Evolutionary conservation across 2,888 invertebrate genomes (phyloP), one percentile per base, ranked within the genome.

Genomic region (Tachystola acroxantha): DNA sequence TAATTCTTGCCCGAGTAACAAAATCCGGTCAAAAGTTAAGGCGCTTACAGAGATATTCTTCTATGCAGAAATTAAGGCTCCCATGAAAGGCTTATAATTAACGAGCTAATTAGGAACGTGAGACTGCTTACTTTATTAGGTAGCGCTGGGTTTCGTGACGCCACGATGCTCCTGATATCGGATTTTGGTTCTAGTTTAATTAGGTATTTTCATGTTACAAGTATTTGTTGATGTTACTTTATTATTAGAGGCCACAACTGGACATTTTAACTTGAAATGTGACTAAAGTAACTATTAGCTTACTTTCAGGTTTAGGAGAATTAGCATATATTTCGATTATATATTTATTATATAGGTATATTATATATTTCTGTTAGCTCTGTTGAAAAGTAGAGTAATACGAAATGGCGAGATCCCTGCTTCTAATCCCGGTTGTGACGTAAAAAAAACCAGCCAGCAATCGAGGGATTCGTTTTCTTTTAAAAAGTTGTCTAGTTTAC

Each of bases 41-140:
- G 57, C 57, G 46, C 51, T 52, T 50, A 51, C 59, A 55, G 53
- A 67, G 71, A 69, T 72, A 69, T 71, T 76, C 69, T 73, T 79
- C 77, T 75, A 79, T 72, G 74, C 69, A 66, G 71, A 79, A 80
- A 82, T 82, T 82, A 84, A 84, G 76, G 77, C 74, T 73, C 66
- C 71, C 77, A 70, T 79, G 81, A 72, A 80, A 75, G 79, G 70
- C 72, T 84, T 79, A 85, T 81, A 84, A 85, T 82, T 76, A 84
- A 85, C 74, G 76, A 53, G 64, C 81, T 86, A 84, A 85, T 86
- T 85, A 86, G 85, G 63, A 85, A 85, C 81, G 72, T 74, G 85
- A 85, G 77, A 80, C 73, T 68, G 49, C 51, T 64, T 72, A 67
- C 73, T 82, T 84, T 84, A 81, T 82, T 81, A 82, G 75, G 74